Evolutionary conservation across 2,888 invertebrate species (phyloP), one percentile per base, ranked within the genome.

Genomic region (Harpalus rufipes): DNA sequence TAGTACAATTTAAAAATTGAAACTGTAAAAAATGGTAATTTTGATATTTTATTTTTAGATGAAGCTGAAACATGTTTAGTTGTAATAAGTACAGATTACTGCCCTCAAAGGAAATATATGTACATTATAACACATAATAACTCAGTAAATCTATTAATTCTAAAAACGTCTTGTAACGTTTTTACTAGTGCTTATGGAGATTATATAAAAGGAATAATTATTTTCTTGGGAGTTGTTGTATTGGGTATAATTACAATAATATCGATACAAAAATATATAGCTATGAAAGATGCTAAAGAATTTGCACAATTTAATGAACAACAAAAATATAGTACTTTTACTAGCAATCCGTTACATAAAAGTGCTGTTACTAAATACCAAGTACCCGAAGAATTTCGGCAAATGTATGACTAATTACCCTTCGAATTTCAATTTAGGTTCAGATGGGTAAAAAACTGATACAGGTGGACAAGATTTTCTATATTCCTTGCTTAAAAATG

Each of bases 321-420:
- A 32, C 32, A 32, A 32, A 32, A 32, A 32, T 4, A 32, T 32
- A 32, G 32, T 5, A 32, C 32, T 4, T 32, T 32, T 32, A 32
- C 32, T 32, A 32, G 32, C 5, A 32, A 32, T 32, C 32, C 32
- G 3, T 32, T 32, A 32, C 32, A 32, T 32, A n/a, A 58, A 32
- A 32, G 32, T 5, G 58, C 94, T 0, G 92, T 93, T 14, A 92
- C 92, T 0, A 90, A 91, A 81, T 94, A 93, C 87, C 90, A 90
- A 85, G 91, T 94, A 85, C 94, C 94, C 10, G 91, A 92, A 87
- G 61, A 87, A 87, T 65, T 32, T 32, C 32, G 5, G 6, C 32
- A 32, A 32, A 32, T 32, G 32, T 32, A 32, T 5, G 6, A 32
- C 1, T 32, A 32, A 32, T 32, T 32, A 32, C 5, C 32, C 32